Evolutionary conservation across 2,888 invertebrate genomes (phyloP), one percentile per base, ranked within the genome.

Genomic region (Amblyjoppa fuscipennis): DNA sequence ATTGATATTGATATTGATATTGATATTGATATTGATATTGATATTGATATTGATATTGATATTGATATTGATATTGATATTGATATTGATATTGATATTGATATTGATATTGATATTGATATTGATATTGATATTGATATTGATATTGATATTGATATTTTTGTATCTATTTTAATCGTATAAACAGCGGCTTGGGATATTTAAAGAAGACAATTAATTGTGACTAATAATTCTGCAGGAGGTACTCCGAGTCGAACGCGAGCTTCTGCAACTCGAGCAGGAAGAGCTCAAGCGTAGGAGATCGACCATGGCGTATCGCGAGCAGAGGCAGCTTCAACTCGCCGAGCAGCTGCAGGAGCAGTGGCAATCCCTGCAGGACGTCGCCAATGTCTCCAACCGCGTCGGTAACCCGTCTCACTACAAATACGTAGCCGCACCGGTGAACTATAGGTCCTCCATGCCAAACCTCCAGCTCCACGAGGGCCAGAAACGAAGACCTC

Each of bases 241-340:
- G 93, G 96, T 97, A 31, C 95, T 97, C 49, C 96, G 97, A 88
- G 97, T 97, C 87, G 97, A 97, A 94, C 96, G 97, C 66, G 97
- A 97, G 94, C 95, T 97, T 1, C 93, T 97, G 4, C 97, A 97
- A 92, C 93, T 97, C 68, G 97, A 98, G 92, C 96, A 97, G 93
- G 97, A 97, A 92, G 97, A 97, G 92, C 91, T 97, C 13, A 96
- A 97, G 87, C 95, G 97, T 3, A 97, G 97, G 91, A 95, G 97
- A 13, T 97, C 97, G 90, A 97, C 97, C 92, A 94, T 97, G 11
- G 94, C 97, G 28, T 95, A 96, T 89, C 95, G 96, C 61, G 97
- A 97, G 91, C 93, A 93, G 83, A 93, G 93, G 75, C 93, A 92
- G 69, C 91, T 92, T 41, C 93, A 93, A 83, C 87, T 93, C 34